phyloP scores from a whole-genome alignment of 2,797 vertebrate species.

The Sciaenops ocellatus region DNA sequence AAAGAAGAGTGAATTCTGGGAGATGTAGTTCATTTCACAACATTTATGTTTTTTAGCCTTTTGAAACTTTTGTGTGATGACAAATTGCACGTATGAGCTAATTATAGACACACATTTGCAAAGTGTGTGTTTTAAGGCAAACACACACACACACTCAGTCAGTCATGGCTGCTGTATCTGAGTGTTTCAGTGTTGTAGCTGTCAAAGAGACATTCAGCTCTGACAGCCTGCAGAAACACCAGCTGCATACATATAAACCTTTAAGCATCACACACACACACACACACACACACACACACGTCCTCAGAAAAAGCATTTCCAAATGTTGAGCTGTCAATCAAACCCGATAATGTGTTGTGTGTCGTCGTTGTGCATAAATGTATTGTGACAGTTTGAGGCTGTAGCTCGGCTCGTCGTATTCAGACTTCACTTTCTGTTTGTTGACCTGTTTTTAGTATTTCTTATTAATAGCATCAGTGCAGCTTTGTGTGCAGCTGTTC shows the following conservation, averaged over 20 bases:
- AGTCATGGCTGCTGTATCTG: background rate
- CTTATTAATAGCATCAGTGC: slow-evolving; percentile 13
- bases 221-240: slow-evolving; percentile 44
- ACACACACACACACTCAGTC: background rate
- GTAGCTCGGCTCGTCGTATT: background rate
- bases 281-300: too few species aligned
- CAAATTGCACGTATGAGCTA: background rate
- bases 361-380: background rate
- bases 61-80: background rate
- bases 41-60: background rate
- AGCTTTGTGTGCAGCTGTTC: background rate
- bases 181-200: slow-evolving; percentile 33
- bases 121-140: background rate
- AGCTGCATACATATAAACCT: slow-evolving; percentile 37
- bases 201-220: slow-evolving; percentile 42
- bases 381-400: slow-evolving; percentile 17
- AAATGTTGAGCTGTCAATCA: slow-evolving; percentile 17
- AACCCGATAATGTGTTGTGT: background rate
- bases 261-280: too few species aligned
- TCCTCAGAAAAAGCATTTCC: background rate
- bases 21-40: background rate
- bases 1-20: background rate
- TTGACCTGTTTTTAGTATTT: slow-evolving; percentile 29
- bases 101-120: background rate
- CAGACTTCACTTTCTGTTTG: background rate